Base-by-base conservation (phyloP, 2,797 vertebrate genomes). In the Eurystomus glaucurus region DNA sequence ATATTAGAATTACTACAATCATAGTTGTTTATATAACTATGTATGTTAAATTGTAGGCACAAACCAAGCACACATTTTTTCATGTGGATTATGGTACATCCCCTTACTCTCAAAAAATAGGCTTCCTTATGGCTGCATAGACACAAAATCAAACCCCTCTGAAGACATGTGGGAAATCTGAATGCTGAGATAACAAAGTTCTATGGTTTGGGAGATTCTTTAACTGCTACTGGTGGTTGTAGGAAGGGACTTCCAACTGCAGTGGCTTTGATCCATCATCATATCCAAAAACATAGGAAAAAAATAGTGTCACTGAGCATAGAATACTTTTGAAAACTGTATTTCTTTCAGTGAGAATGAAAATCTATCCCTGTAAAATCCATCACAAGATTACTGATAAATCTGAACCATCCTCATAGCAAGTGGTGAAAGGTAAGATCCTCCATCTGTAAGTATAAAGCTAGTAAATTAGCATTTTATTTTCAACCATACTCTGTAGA, bases 11-110 rank as follows among this genome's bases (percentile, higher is more conserved):
- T 69, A 31, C 17, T 72, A 51, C 20, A 37, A 2, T 60, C 1
- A 1, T 71, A 46, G 17, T 70, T 58, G 62, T 28, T 48, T 62
- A n/a, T 23, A 65, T 33, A 17, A 9, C 8, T 68, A 43, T 5
- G 4, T 55, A 14, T 57, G 41, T 43, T 43, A 43, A 75, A 48
- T 31, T 52, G 6, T 33, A 19, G 13, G 31, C 33, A 54, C 11
- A 91, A 52, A 68, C 4, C 2, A 55, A 86, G 7, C 14, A 58
- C 2, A 2, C 6, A 0, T n/a, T 57, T 77, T 87, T 81, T 45
- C 0, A 13, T 2, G 0, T n/a, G 9, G 4, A 4, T 72, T 76
- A 50, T 46, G 46, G 11, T 5, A 51, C 0, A 1, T n/a, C 3
- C 19, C 6, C 3, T 60, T 74, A 22, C 3, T 60, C 11, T 74